Evolutionary conservation across 2,888 invertebrate species (phyloP), one percentile per base, ranked within the genome.

Genomic region (Lycocerus yunnanus): DNA sequence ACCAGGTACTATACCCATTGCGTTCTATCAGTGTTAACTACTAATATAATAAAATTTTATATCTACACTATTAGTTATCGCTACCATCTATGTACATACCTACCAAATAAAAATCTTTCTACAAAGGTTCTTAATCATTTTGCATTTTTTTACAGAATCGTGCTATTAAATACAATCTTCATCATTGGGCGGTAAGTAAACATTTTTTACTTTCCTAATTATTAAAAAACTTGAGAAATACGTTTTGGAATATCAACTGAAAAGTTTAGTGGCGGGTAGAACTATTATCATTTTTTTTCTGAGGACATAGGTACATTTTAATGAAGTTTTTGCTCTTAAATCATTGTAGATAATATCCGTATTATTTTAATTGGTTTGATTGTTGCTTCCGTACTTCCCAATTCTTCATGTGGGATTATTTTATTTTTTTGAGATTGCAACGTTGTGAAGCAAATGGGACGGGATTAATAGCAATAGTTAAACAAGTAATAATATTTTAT

Each of bases 131-230:
- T 43, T 43, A 27, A 43, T 43, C 4, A 43, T n/a, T 21, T 8
- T 43, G n/a, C n/a, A 43, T 43, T 6, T n/a, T 43, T 43, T 43
- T 43, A 43, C 43, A 43, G 43, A 43, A n/a, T n/a, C 43, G 43
- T 43, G 43, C 43, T 43, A 43, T 18, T 14, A 21, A 43, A 65
- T 70, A 65, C 58, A 18, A 65, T 66, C 24, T 65, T 11, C 20
- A 58, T n/a, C 70, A 70, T 58, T 65, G 63, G 65, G 65, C 18
- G 70, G 70, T 70, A 58, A 70, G 70, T 65, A 43, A 43, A 43
- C 8, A n/a, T 43, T n/a, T 43, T 43, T 43, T 1, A n/a, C n/a
- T 43, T 6, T 6, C 43, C 4, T 3, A 43, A n/a, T 43, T n/a
- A 27, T 11, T 10, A 13, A 11, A 27, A 13, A 27, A 11, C 24